Percentiles rank a stretch among this genome's conserved stretches.
Evolutionary conservation across 2,797 vertebrate genomes (phyloP).

Genomic region (Schizopygopsis malacanthus): DNA sequence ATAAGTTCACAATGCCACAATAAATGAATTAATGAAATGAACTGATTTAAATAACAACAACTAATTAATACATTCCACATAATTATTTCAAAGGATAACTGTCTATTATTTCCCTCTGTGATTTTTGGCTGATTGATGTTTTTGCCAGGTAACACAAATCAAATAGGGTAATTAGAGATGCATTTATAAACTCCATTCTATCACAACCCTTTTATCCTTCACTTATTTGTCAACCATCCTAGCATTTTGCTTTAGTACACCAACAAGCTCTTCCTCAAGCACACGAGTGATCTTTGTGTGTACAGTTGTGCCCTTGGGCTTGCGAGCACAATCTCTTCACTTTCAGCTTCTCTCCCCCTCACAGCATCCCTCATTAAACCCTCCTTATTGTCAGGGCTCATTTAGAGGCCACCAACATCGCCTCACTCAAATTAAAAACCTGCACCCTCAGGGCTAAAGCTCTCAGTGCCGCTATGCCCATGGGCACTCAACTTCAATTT

Average conservation of each 20-base stretch:
- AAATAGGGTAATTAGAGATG: background rate
- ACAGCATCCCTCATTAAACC: conserved; percentile 67
- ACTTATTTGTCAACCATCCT: conserved; percentile 3
- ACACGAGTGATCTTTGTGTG: conserved; percentile 7
- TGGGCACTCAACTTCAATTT: conserved; percentile 62
- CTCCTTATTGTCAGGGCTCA: conserved; percentile 66
- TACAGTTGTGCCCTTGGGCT: conserved; percentile 39
- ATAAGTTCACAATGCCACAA: background rate
- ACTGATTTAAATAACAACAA: background rate
- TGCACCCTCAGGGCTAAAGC: conserved; percentile 47
- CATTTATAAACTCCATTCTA: background rate
- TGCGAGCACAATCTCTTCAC: conserved; percentile 27
- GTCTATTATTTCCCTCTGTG: background rate
- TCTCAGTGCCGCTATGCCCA: conserved; percentile 43
- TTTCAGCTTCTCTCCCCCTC: conserved; percentile 49
- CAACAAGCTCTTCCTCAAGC: conserved; percentile 16
- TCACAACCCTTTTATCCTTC: background rate
- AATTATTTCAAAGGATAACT: background rate
- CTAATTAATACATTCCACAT: too few species aligned
- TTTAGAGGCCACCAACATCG: conserved; percentile 62
- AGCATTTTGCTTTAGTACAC: background rate
- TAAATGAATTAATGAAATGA: background rate
- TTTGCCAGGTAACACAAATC: background rate
- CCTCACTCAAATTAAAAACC: conserved; percentile 65
- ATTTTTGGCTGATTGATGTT: background rate